Base-by-base conservation (phyloP, 2,113 vertebrate genomes). In the Poicephalus meyeri region DNA sequence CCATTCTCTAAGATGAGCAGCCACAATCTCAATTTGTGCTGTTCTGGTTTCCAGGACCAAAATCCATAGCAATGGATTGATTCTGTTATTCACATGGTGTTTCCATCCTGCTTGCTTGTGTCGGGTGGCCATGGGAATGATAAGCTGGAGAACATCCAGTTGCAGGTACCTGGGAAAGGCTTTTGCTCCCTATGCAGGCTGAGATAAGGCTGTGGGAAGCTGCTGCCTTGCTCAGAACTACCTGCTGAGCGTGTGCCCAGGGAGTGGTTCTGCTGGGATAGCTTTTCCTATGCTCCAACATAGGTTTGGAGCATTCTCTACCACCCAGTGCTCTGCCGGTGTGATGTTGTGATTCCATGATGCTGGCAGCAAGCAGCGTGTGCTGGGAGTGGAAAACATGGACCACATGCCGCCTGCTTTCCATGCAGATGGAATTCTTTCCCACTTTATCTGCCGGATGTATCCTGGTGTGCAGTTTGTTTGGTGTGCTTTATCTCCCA, bases 401-500 rank as follows among this genome's bases (percentile, higher is more conserved):
- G 70, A 4, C 42, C 55, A 7, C 33, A 16, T 16, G 68, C 76
- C 13, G 72, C 2, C 18, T 61, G 81, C 90, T 64, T 86, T 72
- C 84, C 76, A 1, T 37, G 85, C 87, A 33, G 20, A 44, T 35
- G 66, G 56, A 74, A 69, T 91, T 63, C 71, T 90, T 96, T 82
- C 92, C 90, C 46, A 10, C 26, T 87, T 65, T 39, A 8, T 12
- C 23, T 53, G 7, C 72, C 61, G 94, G 97, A 97, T 80, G 8
- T 18, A 33, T n/a, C 96, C 94, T 18, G 70, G 17, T 19, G 95
- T 20, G 96, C 61, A 61, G 70, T 64, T 78, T 93, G 73, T 77
- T 95, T 91, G 87, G 89, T 41, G 58, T 46, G 31, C 52, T 86
- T 95, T 73, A 91, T 91, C 94, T 95, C 79, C 86, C 6, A 8